A percentile compares a stretch with the other conserved stretches of the same genome.
Conservation (phyloP, 2,797 vertebrate species). For the Thalassophryne amazonica region DNA sequence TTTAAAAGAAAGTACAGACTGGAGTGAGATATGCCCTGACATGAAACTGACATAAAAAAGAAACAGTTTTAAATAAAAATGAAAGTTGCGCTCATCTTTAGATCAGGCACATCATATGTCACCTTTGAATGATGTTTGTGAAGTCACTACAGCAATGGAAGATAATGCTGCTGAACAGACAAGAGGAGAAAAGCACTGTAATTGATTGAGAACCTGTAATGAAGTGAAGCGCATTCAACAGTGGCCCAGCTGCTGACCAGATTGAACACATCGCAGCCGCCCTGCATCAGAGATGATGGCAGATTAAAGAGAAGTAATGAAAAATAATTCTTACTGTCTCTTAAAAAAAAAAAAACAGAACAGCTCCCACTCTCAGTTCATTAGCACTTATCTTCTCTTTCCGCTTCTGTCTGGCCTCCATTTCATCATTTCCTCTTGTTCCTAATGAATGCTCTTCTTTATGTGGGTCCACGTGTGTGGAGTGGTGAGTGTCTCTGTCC, state of each 20-base stretch:
- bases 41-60: too few species aligned
- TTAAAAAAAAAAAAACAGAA: constrained; percentile 17
- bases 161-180: too few species aligned
- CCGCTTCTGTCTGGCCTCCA: constrained; percentile 4
- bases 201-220: constrained; percentile 39
- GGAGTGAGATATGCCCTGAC: too few species aligned
- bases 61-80: too few species aligned
- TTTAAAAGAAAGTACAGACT: too few species aligned
- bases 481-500: constrained; percentile 9
- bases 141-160: constrained; percentile 15
- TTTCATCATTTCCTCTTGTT: constrained; percentile 21
- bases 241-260: constrained; percentile 55
- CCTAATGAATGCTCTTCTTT: constrained; percentile 24
- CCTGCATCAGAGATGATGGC: constrained; percentile 38
- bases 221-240: constrained; percentile 47
- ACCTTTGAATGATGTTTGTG: constrained; percentile 9
- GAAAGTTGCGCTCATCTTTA: constrained; percentile 14
- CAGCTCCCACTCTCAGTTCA: constrained; percentile 10
- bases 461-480: neutral
- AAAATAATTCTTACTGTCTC: constrained; percentile 40
- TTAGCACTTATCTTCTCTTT: constrained; percentile 33
- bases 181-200: neutral
- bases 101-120: neutral
- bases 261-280: constrained; percentile 59
- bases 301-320: constrained; percentile 39